Evolutionary conservation across 2,888 invertebrate genomes (phyloP).

Genomic region (Lasioglossum oenotherae): DNA sequence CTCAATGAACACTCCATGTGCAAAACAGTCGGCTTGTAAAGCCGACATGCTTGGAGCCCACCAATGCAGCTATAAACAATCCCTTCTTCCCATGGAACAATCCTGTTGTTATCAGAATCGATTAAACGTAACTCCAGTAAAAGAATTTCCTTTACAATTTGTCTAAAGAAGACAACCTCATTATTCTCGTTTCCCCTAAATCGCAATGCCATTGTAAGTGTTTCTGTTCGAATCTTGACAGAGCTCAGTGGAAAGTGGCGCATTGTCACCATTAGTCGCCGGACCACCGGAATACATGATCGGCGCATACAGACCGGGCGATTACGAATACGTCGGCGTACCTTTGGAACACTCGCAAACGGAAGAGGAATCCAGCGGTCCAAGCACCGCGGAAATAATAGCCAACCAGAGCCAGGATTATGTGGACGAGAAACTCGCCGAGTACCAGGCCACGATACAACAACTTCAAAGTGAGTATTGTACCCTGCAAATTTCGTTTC

Average conservation of each 20-base stretch:
- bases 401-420: conserved; percentile 97
- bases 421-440: conserved; percentile 96
- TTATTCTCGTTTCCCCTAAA: no score
- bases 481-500: background rate
- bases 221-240: conserved; percentile 9
- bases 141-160: no score
- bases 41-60: no score
- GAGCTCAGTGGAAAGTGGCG: conserved; percentile 78
- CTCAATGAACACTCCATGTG: background rate
- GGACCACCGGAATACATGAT: conserved; percentile 83
- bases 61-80: background rate
- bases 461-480: conserved; percentile 88
- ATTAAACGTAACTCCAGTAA: no score
- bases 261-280: conserved; percentile 77
- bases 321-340: conserved; percentile 90
- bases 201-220: background rate
- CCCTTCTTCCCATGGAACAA: no score
- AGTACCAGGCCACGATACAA: conserved; percentile 96
- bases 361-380: conserved; percentile 92
- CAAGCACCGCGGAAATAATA: conserved; percentile 96
- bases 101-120: no score
- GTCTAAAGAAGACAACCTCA: no score
- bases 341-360: conserved; percentile 90
- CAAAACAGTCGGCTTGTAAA: background rate
- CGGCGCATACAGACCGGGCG: conserved; percentile 85